Evolutionary conservation across 1,140 invertebrate species (phyloP), one percentile per base, ranked within the genome.

Genomic region (Meteorus sp.): DNA sequence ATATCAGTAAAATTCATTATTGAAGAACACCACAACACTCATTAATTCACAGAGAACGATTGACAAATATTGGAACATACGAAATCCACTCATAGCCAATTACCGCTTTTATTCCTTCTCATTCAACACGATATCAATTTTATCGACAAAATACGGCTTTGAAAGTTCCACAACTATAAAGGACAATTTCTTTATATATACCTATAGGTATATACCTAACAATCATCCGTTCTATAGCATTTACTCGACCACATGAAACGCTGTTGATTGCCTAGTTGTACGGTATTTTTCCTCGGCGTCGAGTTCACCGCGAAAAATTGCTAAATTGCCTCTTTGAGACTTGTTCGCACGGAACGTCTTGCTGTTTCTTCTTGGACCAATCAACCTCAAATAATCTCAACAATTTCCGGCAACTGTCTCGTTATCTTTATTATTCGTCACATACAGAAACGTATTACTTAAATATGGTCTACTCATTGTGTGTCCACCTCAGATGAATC

Each of bases 251-350:
- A 66, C 66, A 74, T 77, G 74, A 77, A 76, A 68, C 73, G 71
- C 72, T 72, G 76, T 72, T 79, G 76, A 78, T 79, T 79, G 75
- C 72, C 65, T 65, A 56, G 57, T 67, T 60, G 61, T 62, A 66
- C 45, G 58, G 56, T 58, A 63, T 60, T 63, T 59, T 61, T 60
- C 58, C 45, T 51, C 51, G 55, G 44, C 56, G 53, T 53, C 43
- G 58, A 67, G 63, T 69, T 68, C 67, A 65, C 69, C 68, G 69
- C 73, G 75, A 73, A 76, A 78, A 77, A 77, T 78, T 67, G 62
- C 67, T 72, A 78, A 79, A 78, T 78, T 79, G 74, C 73, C 76
- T 75, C 75, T 79, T 77, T 77, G 71, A 78, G 76, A 75, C 61
- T 68, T 66, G 43, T 27, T 55, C 57, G 39, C 47, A 41, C 64